phyloP scores from a whole-genome alignment of 2,797 vertebrate species.

The Hypotaenidia philippensis region DNA sequence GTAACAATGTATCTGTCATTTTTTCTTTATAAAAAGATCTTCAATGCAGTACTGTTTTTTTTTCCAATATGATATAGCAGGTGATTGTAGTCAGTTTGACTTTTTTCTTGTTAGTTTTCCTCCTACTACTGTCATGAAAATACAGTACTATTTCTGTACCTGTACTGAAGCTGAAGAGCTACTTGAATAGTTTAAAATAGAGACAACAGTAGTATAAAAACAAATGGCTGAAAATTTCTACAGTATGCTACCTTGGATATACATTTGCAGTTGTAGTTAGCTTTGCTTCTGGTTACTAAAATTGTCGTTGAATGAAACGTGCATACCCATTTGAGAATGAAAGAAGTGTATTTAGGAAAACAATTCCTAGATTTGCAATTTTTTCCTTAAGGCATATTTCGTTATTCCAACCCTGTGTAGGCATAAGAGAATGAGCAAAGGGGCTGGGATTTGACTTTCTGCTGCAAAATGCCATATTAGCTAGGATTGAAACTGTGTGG shows the following conservation, averaged over 20 bases:
- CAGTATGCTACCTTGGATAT: not conserved
- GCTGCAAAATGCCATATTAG: not conserved
- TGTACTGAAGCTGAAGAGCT: not conserved
- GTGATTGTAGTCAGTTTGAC: not conserved
- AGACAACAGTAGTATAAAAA: not conserved
- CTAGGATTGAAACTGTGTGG: not conserved
- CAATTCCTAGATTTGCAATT: not conserved
- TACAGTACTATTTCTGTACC: not conserved
- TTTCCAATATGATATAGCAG: not conserved
- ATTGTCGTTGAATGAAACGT: not conserved
- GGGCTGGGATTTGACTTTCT: not conserved
- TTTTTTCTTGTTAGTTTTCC: not conserved
- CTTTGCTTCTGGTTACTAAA: not conserved
- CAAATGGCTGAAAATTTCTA: not conserved
- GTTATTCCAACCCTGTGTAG: not conserved
- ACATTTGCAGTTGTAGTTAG: not conserved
- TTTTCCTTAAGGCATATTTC: not conserved
- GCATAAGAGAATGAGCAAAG: not conserved
- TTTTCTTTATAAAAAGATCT: not conserved
- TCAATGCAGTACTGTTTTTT: not conserved
- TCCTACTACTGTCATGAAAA: not conserved
- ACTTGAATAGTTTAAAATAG: not conserved
- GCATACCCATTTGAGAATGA: not conserved
- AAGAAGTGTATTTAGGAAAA: not conserved
- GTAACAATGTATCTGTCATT: conserved; percentile 74